Conservation (phyloP, 1,140 invertebrate species). For the Hesperophylax magnus region DNA sequence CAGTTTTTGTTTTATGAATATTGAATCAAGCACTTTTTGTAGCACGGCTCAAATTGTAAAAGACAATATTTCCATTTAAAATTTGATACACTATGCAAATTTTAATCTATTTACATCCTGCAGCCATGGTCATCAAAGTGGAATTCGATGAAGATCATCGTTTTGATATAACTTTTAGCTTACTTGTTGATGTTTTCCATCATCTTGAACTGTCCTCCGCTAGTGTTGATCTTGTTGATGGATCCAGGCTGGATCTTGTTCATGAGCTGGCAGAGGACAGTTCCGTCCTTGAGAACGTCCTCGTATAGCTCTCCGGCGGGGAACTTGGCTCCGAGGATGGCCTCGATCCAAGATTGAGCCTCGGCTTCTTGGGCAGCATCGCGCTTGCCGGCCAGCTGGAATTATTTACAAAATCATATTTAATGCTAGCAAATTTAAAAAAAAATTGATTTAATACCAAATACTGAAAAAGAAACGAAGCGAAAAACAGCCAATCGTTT, state of each 20-base stretch:
- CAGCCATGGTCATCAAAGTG: no score
- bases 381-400: conserved; percentile 90
- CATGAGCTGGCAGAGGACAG: conserved; percentile 91
- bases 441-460: no score
- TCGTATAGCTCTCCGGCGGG: conserved; percentile 82
- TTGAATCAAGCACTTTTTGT: no score
- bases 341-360: conserved; percentile 93
- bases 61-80: neutral
- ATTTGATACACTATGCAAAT: neutral
- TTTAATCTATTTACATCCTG: no score
- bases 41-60: neutral
- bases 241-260: conserved; percentile 89
- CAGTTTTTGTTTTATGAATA: no score
- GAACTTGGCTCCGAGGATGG: conserved; percentile 88
- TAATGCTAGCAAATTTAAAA: no score
- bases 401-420: conserved; percentile 15
- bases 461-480: no score
- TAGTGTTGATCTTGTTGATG: conserved; percentile 88
- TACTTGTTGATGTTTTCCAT: conserved; percentile 96
- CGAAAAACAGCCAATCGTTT: no score
- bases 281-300: conserved; percentile 89
- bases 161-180: conserved; percentile 60
- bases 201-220: conserved; percentile 93
- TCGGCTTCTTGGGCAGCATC: conserved; percentile 90
- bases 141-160: neutral